A percentile compares a stretch with the other conserved stretches of the same genome.
These are phyloP conservation scores for Punctoribates punctum DNA, from an alignment of 2,888 invertebrate species.

Conservation along the genomic window DNA sequence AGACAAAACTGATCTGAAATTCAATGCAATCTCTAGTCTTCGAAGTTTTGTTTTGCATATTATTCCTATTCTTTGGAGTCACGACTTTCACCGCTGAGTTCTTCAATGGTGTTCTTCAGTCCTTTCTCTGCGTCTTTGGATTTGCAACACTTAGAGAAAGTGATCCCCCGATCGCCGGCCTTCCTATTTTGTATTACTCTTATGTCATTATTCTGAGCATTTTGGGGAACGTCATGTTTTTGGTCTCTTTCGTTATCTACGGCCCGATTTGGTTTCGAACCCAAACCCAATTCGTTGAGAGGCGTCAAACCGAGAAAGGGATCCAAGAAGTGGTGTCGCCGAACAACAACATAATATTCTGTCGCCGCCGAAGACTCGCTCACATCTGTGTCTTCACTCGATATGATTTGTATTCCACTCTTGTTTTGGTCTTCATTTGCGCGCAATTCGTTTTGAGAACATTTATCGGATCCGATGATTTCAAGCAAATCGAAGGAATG, in stretches of 20 bases:
- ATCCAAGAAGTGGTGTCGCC: background rate
- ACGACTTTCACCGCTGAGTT: background rate
- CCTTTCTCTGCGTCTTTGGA: slow-evolving; percentile 16
- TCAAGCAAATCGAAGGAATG: slow-evolving; percentile 1
- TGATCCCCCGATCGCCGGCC: too few species aligned
- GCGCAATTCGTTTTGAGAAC: background rate
- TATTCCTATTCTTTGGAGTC: background rate
- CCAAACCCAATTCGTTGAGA: background rate
- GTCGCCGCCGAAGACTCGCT: background rate
- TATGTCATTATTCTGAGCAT: slow-evolving; percentile 3
- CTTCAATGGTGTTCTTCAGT: background rate
- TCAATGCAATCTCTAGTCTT: background rate
- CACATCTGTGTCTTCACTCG: slow-evolving; percentile 14
- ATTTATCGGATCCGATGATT: background rate
- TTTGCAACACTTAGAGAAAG: background rate
- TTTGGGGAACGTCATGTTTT: slow-evolving; percentile 4
- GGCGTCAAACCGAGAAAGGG: background rate
- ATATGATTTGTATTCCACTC: slow-evolving; percentile 3
- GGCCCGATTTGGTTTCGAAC: background rate
- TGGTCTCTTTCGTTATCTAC: background rate
- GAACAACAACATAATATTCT: background rate
- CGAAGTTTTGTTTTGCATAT: slow-evolving; percentile 5
- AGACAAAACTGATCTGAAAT: too few species aligned
- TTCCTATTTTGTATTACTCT: slow-evolving; percentile 10
- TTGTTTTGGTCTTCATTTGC: background rate